A percentile compares a stretch with the other conserved stretches of the same genome.
These are phyloP conservation scores for Trypoxylus dichotomus DNA, from an alignment of 1,140 invertebrate species.

Conservation along the genomic window DNA sequence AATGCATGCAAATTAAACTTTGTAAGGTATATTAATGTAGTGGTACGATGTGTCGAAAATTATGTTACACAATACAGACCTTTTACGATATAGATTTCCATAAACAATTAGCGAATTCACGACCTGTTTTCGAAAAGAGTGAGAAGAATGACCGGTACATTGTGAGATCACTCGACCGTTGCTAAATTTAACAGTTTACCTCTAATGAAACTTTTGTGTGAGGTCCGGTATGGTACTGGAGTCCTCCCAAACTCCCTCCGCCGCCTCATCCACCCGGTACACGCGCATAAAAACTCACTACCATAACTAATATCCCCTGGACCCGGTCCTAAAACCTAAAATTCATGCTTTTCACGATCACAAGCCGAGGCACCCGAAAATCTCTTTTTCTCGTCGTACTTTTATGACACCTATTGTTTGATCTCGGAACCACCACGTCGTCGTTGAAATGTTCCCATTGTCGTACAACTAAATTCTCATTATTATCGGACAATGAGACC, in stretches of 20 bases:
- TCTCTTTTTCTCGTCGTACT: conserved; percentile 29
- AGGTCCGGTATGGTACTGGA: background rate
- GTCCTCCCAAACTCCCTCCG: conserved; percentile 13
- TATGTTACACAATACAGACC: background rate
- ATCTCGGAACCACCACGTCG: conserved; percentile 28
- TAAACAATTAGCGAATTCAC: conserved; percentile 24
- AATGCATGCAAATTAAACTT: too few species aligned
- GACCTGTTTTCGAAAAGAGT: conserved; percentile 8
- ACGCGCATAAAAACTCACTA: conserved; percentile 25
- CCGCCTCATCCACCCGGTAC: background rate
- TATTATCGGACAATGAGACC: conserved; percentile 17
- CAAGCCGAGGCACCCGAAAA: conserved; percentile 9
- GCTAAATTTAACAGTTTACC: conserved; percentile 32
- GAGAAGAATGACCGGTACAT: conserved; percentile 17
- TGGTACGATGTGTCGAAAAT: background rate
- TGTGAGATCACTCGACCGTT: conserved; percentile 23
- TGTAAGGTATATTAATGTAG: background rate
- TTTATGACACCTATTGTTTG: conserved; percentile 33
- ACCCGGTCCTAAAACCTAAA: conserved; percentile 14
- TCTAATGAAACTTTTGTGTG: conserved; percentile 33
- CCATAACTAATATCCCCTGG: conserved; percentile 24
- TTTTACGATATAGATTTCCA: background rate
- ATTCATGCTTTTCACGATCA: conserved; percentile 29
- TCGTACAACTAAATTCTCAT: conserved; percentile 22
- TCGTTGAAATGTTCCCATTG: background rate